Evolutionary conservation across 2,888 invertebrate species (phyloP).

Genomic region (Apamea crenata): DNA sequence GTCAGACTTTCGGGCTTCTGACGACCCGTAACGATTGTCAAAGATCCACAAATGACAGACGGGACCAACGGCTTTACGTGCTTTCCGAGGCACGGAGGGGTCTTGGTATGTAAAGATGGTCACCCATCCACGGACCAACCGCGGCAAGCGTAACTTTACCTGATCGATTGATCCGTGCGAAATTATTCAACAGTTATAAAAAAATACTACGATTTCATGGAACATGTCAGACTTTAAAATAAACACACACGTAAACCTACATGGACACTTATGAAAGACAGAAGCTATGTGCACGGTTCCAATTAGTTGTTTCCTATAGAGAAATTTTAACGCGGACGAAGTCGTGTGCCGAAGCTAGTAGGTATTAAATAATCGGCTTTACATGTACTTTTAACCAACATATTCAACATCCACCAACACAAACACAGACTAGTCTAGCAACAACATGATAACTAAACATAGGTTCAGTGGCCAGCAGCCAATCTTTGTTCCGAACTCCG

Average conservation of each 20-base stretch:
- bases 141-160: no score
- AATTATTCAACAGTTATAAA: no score
- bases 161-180: no score
- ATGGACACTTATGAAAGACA: background rate
- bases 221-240: background rate
- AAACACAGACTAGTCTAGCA: constrained; percentile 2
- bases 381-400: background rate
- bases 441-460: constrained; percentile 26
- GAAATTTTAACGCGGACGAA: background rate
- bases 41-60: no score
- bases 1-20: no score
- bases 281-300: background rate
- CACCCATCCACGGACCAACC: no score
- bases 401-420: constrained; percentile 8
- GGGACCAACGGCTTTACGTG: no score
- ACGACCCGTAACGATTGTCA: no score
- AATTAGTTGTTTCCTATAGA: background rate
- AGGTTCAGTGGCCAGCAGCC: constrained; percentile 34
- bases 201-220: background rate
- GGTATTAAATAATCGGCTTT: background rate
- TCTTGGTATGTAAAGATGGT: no score
- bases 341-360: background rate
- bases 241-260: background rate
- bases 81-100: no score
- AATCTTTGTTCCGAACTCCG: constrained; percentile 58